phyloP scores from a whole-genome alignment of 2,888 invertebrate genomes.

The Sarcophaga variegata region DNA sequence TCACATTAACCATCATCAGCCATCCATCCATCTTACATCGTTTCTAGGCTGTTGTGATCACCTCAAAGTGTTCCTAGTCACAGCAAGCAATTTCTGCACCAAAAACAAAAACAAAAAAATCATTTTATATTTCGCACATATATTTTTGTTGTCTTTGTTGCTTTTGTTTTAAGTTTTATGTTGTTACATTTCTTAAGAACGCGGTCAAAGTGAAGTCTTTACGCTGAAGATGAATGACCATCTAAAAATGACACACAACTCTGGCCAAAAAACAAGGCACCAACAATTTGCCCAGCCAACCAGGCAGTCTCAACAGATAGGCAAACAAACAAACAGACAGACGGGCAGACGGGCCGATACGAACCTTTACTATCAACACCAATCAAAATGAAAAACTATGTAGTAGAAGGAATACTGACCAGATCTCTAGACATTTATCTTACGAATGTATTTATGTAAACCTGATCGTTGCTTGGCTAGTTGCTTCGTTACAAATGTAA shows the following conservation, averaged over 20 bases:
- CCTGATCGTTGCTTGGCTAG: constrained; percentile 51
- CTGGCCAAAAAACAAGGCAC: background rate
- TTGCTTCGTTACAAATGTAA: constrained; percentile 61
- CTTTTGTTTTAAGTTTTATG: constrained; percentile 44
- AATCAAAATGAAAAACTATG: constrained; percentile 13
- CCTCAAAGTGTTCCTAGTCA: constrained; percentile 8
- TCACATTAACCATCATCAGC: constrained; percentile 67
- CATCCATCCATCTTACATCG: constrained; percentile 58
- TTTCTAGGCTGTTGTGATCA: constrained; percentile 43
- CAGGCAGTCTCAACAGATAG: background rate
- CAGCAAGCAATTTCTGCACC: constrained; percentile 1
- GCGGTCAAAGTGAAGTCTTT: constrained; percentile 70
- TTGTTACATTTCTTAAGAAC: constrained; percentile 64
- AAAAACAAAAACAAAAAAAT: constrained; percentile 14
- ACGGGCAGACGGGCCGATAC: background rate
- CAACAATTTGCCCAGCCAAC: background rate
- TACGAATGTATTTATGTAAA: constrained; percentile 51
- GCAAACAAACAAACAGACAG: background rate
- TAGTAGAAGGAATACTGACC: background rate
- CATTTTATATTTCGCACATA: constrained; percentile 60
- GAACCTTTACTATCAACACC: constrained; percentile 13
- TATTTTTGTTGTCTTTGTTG: constrained; percentile 23
- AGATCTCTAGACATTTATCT: constrained; percentile 22
- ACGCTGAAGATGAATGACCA: constrained; percentile 67
- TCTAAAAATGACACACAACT: constrained; percentile 58